Percentiles rank a stretch among this genome's conserved stretches.
These are phyloP conservation scores for Lophius americanus DNA, from an alignment of 2,797 vertebrate genomes.

Conservation along the genomic window DNA sequence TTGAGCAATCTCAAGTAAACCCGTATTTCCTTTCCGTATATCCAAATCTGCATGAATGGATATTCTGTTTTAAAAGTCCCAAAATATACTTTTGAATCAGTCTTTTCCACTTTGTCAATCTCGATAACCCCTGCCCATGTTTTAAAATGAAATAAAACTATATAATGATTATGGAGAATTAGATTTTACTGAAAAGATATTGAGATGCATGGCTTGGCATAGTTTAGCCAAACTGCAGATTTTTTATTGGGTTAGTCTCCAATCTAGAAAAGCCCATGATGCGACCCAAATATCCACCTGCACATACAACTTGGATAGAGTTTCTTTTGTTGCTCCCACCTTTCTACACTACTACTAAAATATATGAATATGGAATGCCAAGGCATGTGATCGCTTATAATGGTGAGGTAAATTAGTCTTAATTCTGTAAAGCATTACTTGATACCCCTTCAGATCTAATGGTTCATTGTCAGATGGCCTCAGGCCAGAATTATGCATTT, in stretches of 20 bases:
- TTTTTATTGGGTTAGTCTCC: slow-evolving; percentile 57
- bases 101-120: not conserved
- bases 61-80: not conserved
- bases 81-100: not conserved
- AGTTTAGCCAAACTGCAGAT: slow-evolving; percentile 71
- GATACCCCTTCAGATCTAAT: not conserved
- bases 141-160: slow-evolving; percentile 21
- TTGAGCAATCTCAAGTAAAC: slow-evolving; percentile 5
- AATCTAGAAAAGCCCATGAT: slow-evolving; percentile 50
- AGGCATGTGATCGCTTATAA: slow-evolving; percentile 8
- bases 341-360: not conserved
- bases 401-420: not conserved
- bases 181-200: slow-evolving; percentile 72
- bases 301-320: slow-evolving; percentile 12
- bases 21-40: slow-evolving; percentile 2
- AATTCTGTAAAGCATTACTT: not conserved
- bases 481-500: not conserved
- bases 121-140: slow-evolving; percentile 12
- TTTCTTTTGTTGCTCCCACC: not conserved
- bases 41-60: not conserved
- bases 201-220: slow-evolving; percentile 63
- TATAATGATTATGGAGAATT: slow-evolving; percentile 64
- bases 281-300: slow-evolving; percentile 36
- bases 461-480: slow-evolving; percentile 2
- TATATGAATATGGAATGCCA: not conserved